Evolutionary conservation across 2,888 invertebrate species (phyloP), one percentile per base, ranked within the genome.

Genomic region (Hoplodrina ambigua): DNA sequence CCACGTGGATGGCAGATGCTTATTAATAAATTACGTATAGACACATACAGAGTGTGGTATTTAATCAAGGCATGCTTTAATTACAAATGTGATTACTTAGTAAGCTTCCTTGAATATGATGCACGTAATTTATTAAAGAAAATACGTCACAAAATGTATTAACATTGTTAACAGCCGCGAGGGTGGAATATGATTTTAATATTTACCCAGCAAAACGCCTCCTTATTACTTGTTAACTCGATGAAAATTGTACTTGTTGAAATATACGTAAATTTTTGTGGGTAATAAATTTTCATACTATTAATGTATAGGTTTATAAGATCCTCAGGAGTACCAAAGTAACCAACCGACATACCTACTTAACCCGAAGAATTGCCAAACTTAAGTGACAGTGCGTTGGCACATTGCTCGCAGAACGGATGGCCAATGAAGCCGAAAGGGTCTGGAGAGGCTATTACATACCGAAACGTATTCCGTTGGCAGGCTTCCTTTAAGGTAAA

Each of bases 181-280:
- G 73, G 74, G 65, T 30, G 72, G 67, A 56, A 70, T 68, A 64
- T 60, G 58, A 64, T 67, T 85, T 84, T 76, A 84, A 84, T 85
- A 87, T 88, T 87, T 79, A 85, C 78, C 68, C 73, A 80, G 77
- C 63, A 72, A 78, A 82, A 69, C 75, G 72, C 65, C 69, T 77
- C 70, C 80, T 81, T 65, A 80, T 85, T 82, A 78, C 78, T 78
- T 70, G 66, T 80, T 78, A 78, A 77, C 76, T 69, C 75, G 72
- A 81, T 82, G 79, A 78, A 72, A 60, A 72, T 64, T 68, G 67
- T 66, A 20, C 49, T 65, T 61, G 57, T 60, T 69, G 37, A 62
- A 67, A 57, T 56, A 19, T 57, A 44, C 44, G 30, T 41, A 41
- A 30, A 30, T 46, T 15, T 49, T 19, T 11, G 20, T 44, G 20